A percentile compares a stretch with the other conserved stretches of the same genome.
phyloP scores from a whole-genome alignment of 2,888 invertebrate species.

The Prosopocoilus inquinatus region DNA sequence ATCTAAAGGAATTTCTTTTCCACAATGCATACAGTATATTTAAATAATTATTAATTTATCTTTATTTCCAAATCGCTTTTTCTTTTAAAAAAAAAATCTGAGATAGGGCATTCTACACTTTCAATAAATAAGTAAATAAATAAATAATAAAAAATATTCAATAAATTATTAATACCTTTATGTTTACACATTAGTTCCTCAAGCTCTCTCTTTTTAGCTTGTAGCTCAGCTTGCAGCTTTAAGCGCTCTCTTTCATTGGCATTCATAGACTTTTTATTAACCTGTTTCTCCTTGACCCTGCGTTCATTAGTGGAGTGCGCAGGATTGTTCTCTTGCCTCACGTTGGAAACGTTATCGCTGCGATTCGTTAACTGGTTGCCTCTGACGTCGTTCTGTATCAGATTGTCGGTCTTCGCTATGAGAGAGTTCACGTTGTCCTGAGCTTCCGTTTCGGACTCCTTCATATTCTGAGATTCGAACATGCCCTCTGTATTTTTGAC shows the following conservation, averaged over 20 bases:
- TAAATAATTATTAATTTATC: no score
- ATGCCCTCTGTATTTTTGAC: constrained; percentile 44
- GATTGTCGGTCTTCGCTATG: constrained; percentile 41
- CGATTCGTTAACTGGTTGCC: constrained; percentile 18
- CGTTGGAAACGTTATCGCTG: constrained; percentile 19
- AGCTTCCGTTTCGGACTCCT: constrained; percentile 26
- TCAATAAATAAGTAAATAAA: no score
- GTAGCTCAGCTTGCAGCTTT: constrained; percentile 59
- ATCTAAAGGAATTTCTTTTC: no score
- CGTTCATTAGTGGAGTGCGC: constrained; percentile 32
- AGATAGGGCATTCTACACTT: background rate
- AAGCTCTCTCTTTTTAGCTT: constrained; percentile 64
- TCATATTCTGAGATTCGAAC: constrained; percentile 28
- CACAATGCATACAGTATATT: no score
- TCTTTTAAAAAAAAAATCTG: no score
- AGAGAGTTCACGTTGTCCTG: constrained; percentile 22
- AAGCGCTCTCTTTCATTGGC: constrained; percentile 52
- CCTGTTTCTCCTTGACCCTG: constrained; percentile 39
- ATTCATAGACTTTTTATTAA: constrained; percentile 42
- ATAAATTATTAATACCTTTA: constrained; percentile 40
- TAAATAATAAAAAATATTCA: background rate
- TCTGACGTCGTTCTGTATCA: constrained; percentile 37
- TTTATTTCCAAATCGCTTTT: no score
- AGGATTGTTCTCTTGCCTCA: constrained; percentile 33
- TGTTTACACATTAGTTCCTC: constrained; percentile 67